These are phyloP conservation scores for Chorisops tibialis DNA, from an alignment of 2,888 invertebrate genomes.

Conservation along the genomic window DNA sequence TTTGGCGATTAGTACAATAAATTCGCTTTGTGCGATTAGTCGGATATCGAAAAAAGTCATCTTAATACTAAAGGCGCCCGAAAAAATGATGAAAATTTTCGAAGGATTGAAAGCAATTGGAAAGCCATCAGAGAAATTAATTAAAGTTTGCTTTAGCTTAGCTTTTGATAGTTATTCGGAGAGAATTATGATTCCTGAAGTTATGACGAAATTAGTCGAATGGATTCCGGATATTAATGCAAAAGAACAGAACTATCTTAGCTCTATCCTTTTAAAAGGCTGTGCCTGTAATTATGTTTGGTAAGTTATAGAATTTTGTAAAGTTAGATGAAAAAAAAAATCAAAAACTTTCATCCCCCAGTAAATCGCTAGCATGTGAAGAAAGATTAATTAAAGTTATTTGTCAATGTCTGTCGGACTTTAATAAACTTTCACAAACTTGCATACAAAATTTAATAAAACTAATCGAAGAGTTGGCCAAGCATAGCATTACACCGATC, in stretches of 20 bases:
- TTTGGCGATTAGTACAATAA: slow-evolving; percentile 44
- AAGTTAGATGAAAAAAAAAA: not conserved
- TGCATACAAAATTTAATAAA: slow-evolving; percentile 56
- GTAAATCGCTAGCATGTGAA: slow-evolving; percentile 57
- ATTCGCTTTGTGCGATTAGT: slow-evolving; percentile 42
- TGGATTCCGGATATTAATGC: slow-evolving; percentile 55
- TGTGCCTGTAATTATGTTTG: slow-evolving; percentile 54
- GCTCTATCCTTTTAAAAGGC: slow-evolving; percentile 48
- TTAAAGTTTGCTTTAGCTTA: slow-evolving; percentile 53
- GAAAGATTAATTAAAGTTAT: slow-evolving; percentile 54
- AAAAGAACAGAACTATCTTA: slow-evolving; percentile 50
- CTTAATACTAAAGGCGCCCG: slow-evolving; percentile 40
- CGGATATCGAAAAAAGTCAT: slow-evolving; percentile 41
- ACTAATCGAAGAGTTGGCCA: slow-evolving; percentile 57
- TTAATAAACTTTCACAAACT: slow-evolving; percentile 48
- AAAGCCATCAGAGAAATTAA: slow-evolving; percentile 51
- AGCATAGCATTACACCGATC: slow-evolving; percentile 56
- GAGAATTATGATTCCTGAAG: slow-evolving; percentile 51
- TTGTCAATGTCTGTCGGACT: slow-evolving; percentile 51
- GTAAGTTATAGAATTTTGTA: slow-evolving; percentile 37
- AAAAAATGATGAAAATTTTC: slow-evolving; percentile 45
- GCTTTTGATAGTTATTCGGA: slow-evolving; percentile 48
- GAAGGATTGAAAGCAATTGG: slow-evolving; percentile 49
- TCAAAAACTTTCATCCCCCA: slow-evolving; percentile 39
- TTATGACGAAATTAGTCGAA: slow-evolving; percentile 54